These are phyloP conservation scores for Todiramphus saurophagus DNA, from an alignment of 2,113 vertebrate genomes.

Conservation along the genomic window DNA sequence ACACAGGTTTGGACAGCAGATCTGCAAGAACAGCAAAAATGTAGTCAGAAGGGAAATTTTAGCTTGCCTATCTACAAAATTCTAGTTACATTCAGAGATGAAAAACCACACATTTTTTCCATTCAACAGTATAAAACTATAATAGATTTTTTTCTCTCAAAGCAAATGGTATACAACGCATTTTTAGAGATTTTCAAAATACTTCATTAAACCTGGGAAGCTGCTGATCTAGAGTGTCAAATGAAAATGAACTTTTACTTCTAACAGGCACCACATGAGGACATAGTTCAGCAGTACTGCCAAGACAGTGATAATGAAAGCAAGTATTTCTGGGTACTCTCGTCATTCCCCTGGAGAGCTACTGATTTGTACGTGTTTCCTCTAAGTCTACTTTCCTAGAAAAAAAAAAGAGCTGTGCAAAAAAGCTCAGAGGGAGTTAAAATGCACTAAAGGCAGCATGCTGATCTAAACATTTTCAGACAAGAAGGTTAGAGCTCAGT, in stretches of 20 bases:
- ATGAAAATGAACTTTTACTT: not conserved
- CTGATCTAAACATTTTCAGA: not conserved
- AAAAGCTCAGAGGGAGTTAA: not conserved
- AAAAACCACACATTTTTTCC: not conserved
- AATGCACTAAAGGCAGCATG: not conserved
- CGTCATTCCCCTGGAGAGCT: not conserved
- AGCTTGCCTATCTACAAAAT: not conserved
- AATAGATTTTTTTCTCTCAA: not conserved
- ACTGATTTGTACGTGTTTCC: not conserved
- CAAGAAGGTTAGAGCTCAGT: not conserved
- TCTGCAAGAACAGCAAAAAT: conserved; percentile 14
- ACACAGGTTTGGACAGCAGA: not conserved
- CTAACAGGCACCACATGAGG: not conserved
- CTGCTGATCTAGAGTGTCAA: not conserved
- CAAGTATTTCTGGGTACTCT: not conserved
- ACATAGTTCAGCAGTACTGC: not conserved
- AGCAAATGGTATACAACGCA: not conserved
- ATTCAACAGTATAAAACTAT: not conserved
- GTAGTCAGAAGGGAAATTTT: not conserved
- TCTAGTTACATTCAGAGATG: not conserved
- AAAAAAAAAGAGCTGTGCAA: not conserved
- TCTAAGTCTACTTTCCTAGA: not conserved
- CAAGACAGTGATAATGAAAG: not conserved
- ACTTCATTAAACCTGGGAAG: not conserved
- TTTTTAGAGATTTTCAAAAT: conserved; percentile 1